Evolutionary conservation across 2,888 invertebrate genomes (phyloP).

Genomic region (Diarsia brunnea): DNA sequence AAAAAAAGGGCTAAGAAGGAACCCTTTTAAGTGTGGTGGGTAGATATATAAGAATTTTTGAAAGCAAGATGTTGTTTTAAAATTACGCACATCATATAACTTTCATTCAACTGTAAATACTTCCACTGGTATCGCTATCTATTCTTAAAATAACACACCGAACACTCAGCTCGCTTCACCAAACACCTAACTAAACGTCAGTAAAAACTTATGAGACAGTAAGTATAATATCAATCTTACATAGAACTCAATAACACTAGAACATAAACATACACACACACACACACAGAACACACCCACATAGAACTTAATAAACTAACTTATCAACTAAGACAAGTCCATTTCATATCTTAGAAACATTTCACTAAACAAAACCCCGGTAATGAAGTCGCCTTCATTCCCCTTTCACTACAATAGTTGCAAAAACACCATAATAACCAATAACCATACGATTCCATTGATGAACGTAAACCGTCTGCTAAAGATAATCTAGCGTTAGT

Average conservation of each 20-base stretch:
- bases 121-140: background rate
- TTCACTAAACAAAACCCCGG: constrained; percentile 16
- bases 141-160: background rate
- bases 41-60: no score
- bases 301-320: background rate
- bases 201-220: background rate
- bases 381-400: constrained; percentile 21
- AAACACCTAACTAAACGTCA: background rate
- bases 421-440: constrained; percentile 53
- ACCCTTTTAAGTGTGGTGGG: no score
- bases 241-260: background rate
- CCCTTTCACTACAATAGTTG: constrained; percentile 11
- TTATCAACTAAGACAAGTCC: no score
- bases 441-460: constrained; percentile 67
- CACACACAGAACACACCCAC: no score
- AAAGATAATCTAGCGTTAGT: constrained; percentile 76
- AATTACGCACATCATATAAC: background rate
- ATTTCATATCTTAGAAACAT: background rate
- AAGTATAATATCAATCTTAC: background rate
- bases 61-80: no score
- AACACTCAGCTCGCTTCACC: accelerated
- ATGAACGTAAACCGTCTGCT: constrained; percentile 71
- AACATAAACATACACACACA: no score
- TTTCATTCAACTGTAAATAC: background rate
- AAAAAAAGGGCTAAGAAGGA: no score